A percentile compares a stretch with the other conserved stretches of the same genome.
phyloP scores from a whole-genome alignment of 2,888 invertebrate genomes.

The Orthosia gracilis region DNA sequence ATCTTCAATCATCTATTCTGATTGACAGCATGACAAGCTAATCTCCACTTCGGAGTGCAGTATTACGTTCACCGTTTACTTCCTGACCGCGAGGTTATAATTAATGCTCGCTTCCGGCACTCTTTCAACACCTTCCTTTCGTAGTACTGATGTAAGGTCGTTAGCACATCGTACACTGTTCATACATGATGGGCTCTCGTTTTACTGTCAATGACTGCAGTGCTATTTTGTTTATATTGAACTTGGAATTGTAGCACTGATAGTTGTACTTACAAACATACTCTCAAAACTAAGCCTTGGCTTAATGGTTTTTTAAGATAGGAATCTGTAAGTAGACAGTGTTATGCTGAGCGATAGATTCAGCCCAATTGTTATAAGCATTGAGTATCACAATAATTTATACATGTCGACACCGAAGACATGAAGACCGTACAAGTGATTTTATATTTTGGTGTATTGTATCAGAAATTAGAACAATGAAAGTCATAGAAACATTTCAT shows the following conservation, averaged over 20 bases:
- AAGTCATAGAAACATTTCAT: neutral
- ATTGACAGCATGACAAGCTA: conserved; percentile 36
- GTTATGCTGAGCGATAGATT: too few relatives aligned
- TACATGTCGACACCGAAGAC: too few relatives aligned
- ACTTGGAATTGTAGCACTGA: neutral
- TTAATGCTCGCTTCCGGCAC: conserved; percentile 47
- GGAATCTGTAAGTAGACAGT: too few relatives aligned
- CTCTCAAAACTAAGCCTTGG: neutral
- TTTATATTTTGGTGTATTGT: too few relatives aligned
- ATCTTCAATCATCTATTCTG: too few relatives aligned
- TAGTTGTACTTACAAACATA: conserved; percentile 1
- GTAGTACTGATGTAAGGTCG: conserved; percentile 44
- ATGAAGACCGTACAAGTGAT: too few relatives aligned
- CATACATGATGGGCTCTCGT: conserved; percentile 2
- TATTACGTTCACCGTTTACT: conserved; percentile 24
- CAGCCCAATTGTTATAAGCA: too few relatives aligned
- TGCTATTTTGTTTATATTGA: conserved; percentile 2
- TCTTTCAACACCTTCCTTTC: conserved; percentile 55
- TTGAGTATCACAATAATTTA: too few relatives aligned
- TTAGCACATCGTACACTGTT: conserved; percentile 26
- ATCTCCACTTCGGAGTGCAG: conserved; percentile 14
- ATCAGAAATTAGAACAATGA: neutral
- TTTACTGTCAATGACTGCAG: conserved; percentile 16
- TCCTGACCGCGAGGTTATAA: conserved; percentile 36
- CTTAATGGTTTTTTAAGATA: too few relatives aligned